phyloP scores from a whole-genome alignment of 2,888 invertebrate genomes.

The Tribolium freemani region DNA sequence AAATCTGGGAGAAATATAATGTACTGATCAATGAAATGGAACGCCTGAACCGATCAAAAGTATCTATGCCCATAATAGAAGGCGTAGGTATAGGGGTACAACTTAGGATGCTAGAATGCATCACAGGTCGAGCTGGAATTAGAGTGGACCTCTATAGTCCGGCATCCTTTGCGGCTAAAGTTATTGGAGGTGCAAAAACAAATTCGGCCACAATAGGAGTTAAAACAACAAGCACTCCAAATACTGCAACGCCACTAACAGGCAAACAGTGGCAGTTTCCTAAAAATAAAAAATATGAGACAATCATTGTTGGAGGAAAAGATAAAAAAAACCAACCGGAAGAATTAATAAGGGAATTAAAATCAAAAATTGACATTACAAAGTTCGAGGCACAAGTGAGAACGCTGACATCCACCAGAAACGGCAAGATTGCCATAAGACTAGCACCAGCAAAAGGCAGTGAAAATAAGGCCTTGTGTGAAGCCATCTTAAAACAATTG shows the following conservation, averaged over 20 bases:
- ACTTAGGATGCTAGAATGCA: constrained; percentile 3
- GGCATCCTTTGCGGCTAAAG: constrained; percentile 1
- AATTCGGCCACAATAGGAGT: neutral
- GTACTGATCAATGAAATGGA: too few relatives aligned
- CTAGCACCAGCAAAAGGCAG: neutral
- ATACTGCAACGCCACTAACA: constrained; percentile 4
- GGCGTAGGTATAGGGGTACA: neutral
- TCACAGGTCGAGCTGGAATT: neutral
- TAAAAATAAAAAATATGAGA: neutral
- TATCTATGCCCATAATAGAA: neutral
- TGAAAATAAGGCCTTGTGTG: neutral
- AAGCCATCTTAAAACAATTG: constrained; percentile 1
- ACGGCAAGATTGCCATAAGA: constrained; percentile 1
- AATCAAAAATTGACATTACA: neutral
- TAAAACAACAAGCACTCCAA: constrained; percentile 4
- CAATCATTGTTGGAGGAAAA: neutral
- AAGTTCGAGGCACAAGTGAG: neutral
- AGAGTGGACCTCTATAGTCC: neutral
- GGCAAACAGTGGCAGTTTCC: constrained; percentile 1
- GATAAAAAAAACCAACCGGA: neutral
- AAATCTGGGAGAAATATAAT: too few relatives aligned
- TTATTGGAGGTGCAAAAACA: constrained; percentile 1
- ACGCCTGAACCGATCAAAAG: too few relatives aligned
- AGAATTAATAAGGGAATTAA: neutral
- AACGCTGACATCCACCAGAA: neutral